A percentile compares a stretch with the other conserved stretches of the same genome.
These are phyloP conservation scores for Oscheius sp. DNA, from an alignment of 2,888 invertebrate genomes.

Conservation along the genomic window DNA sequence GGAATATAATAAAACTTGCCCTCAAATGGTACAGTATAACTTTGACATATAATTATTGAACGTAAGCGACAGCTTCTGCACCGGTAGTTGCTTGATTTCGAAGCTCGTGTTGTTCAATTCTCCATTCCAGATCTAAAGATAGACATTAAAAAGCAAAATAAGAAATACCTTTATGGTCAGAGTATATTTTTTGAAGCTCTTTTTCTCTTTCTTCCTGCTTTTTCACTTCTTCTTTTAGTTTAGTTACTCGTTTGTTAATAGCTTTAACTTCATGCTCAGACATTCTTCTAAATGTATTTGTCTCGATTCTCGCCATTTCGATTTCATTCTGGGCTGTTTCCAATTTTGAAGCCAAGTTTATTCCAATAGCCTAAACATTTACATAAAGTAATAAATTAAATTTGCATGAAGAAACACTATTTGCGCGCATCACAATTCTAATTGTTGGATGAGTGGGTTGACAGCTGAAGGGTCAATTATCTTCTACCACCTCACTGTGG, in stretches of 20 bases:
- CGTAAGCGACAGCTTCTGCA: constrained; percentile 78
- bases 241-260: constrained; percentile 78
- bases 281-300: constrained; percentile 60
- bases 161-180: constrained; percentile 76
- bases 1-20: background rate
- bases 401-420: constrained; percentile 27
- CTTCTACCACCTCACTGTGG: constrained; percentile 13
- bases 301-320: constrained; percentile 87
- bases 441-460: constrained; percentile 21
- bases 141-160: background rate
- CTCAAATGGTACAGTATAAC: background rate
- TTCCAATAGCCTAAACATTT: constrained; percentile 74
- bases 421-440: constrained; percentile 29
- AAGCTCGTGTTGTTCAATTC: constrained; percentile 44
- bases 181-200: constrained; percentile 84
- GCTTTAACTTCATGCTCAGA: constrained; percentile 88
- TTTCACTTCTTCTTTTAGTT: constrained; percentile 56
- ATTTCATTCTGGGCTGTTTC: constrained; percentile 80
- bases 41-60: constrained; percentile 28
- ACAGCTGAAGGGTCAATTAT: constrained; percentile 24
- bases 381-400: constrained; percentile 15
- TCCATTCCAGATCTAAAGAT: constrained; percentile 39
- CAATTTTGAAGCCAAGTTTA: constrained; percentile 78
- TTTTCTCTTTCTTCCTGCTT: constrained; percentile 81
- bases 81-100: constrained; percentile 71